These are phyloP conservation scores for Valencia hispanica DNA, from an alignment of 2,797 vertebrate genomes.

Conservation along the genomic window DNA sequence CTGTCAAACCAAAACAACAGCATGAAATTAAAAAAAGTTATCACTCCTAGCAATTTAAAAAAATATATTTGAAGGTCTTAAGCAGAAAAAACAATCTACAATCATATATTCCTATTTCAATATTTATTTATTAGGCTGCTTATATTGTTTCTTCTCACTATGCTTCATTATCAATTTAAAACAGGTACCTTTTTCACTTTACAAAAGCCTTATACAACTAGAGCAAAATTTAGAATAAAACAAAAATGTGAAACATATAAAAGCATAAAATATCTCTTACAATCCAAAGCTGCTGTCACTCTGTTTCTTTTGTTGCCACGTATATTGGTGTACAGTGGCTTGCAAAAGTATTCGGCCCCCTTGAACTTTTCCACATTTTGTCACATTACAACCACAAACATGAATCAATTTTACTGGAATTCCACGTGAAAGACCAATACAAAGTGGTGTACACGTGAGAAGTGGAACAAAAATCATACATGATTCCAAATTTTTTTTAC, in stretches of 20 bases:
- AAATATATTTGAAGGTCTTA: neutral
- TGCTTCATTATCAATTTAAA: neutral
- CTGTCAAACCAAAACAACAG: slow-evolving; percentile 66
- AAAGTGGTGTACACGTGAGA: no score
- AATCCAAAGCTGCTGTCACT: neutral
- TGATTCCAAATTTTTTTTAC: no score
- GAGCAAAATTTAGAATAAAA: neutral
- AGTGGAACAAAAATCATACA: no score
- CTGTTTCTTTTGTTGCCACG: neutral
- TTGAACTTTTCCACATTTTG: no score
- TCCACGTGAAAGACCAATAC: no score
- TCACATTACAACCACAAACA: no score
- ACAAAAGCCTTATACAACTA: neutral
- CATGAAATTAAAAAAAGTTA: neutral
- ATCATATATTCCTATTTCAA: neutral
- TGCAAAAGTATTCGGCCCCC: no score
- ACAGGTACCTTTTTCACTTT: neutral
- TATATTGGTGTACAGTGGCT: no score
- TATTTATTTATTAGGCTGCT: neutral
- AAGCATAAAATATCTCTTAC: neutral
- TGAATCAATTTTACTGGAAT: no score
- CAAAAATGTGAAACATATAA: neutral
- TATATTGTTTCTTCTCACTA: neutral
- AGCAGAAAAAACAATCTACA: neutral
- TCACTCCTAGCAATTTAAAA: neutral